These are phyloP conservation scores for Caenorhabditis uteleia DNA, from an alignment of 2,888 invertebrate genomes.

Conservation along the genomic window DNA sequence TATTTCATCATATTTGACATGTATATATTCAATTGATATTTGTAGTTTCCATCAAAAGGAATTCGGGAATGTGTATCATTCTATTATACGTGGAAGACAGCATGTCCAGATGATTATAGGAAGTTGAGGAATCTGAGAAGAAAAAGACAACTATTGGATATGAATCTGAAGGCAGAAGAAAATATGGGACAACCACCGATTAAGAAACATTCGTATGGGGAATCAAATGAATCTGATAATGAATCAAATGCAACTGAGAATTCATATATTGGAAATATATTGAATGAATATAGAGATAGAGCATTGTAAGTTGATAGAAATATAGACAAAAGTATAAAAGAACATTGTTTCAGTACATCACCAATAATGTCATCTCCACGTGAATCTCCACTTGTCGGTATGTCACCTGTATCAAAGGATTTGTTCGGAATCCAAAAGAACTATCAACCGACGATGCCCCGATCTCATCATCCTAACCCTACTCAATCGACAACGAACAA, in stretches of 20 bases:
- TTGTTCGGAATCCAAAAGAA: slow-evolving; percentile 38
- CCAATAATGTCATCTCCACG: slow-evolving; percentile 34
- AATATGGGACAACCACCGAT: slow-evolving; percentile 11
- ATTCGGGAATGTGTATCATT: slow-evolving; percentile 92
- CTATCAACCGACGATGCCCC: slow-evolving; percentile 45
- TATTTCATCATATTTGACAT: slow-evolving; percentile 70
- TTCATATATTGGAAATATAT: slow-evolving; percentile 17
- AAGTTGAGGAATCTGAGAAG: slow-evolving; percentile 73
- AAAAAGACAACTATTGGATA: slow-evolving; percentile 73
- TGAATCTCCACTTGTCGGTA: slow-evolving; percentile 13
- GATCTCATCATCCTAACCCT: slow-evolving; percentile 25
- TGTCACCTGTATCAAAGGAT: slow-evolving; percentile 27
- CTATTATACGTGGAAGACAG: slow-evolving; percentile 98
- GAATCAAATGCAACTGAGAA: slow-evolving; percentile 30
- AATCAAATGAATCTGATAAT: slow-evolving; percentile 29
- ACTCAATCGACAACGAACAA: slow-evolving; percentile 41
- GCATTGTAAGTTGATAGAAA: slow-evolving; percentile 32
- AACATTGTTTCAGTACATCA: slow-evolving; percentile 23
- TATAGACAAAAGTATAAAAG: background rate
- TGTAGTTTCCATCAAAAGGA: slow-evolving; percentile 68
- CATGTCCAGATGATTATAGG: slow-evolving; percentile 86
- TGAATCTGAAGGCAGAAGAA: slow-evolving; percentile 47
- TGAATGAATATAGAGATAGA: slow-evolving; percentile 19
- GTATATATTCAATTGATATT: background rate
- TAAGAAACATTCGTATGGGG: slow-evolving; percentile 36